Conservation (phyloP, 2,797 vertebrate species). For the Orientallactaga sibirica region DNA sequence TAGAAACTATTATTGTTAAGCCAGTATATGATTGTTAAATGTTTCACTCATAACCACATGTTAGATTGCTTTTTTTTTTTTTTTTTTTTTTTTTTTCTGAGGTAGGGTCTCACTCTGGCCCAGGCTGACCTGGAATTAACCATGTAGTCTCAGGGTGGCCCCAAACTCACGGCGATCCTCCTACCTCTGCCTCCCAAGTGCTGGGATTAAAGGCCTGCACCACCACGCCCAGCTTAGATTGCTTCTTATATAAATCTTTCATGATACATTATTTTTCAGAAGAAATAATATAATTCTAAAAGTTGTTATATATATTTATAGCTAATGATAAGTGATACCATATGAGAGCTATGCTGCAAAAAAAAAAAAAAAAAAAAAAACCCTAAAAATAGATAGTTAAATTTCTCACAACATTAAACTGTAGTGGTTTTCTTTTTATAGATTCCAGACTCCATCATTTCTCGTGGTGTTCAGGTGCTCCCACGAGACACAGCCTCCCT, state of each 20-base stretch:
- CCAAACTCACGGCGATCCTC: too few species aligned
- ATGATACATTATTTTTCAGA: slow-evolving; percentile 45
- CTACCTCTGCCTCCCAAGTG: too few species aligned
- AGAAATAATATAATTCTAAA: slow-evolving; percentile 59
- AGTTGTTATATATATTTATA: slow-evolving; percentile 43
- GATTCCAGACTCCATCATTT: slow-evolving; percentile 99
- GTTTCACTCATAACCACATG: neutral
- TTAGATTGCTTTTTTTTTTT: neutral
- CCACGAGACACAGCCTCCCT: slow-evolving; percentile 98
- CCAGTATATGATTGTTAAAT: slow-evolving; percentile 21
- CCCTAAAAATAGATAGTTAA: neutral
- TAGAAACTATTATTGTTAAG: slow-evolving; percentile 17
- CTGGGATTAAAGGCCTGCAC: too few species aligned
- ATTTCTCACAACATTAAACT: slow-evolving; percentile 63
- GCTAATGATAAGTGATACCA: neutral
- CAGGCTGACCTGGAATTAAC: too few species aligned
- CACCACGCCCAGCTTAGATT: neutral
- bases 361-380: neutral
- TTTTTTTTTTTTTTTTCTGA: neutral
- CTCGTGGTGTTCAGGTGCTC: slow-evolving; percentile 98
- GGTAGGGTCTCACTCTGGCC: too few species aligned
- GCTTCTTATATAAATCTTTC: slow-evolving; percentile 42
- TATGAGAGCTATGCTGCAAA: neutral
- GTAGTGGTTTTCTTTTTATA: slow-evolving; percentile 84
- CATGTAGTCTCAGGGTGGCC: too few species aligned